Conservation (phyloP, 1,140 invertebrate species). For the Mesaphorura yosii region DNA sequence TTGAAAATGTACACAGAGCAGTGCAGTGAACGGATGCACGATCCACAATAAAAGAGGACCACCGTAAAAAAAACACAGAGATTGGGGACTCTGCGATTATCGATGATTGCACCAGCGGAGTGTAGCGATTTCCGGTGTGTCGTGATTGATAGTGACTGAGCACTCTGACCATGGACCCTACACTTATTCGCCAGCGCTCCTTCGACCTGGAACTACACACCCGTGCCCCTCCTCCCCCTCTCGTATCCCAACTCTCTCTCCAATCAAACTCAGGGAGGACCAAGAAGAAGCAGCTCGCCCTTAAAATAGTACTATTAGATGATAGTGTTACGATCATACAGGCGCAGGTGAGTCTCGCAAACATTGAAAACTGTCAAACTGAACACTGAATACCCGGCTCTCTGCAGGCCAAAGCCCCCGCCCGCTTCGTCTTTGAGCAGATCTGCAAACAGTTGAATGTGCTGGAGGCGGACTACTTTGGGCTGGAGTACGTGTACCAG, state of each 20-base stretch:
- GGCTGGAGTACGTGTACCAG: slow-evolving; percentile 78
- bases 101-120: neutral
- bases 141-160: neutral
- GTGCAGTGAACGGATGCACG: too few species aligned
- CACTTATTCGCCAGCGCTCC: too few species aligned
- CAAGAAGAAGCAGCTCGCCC: neutral
- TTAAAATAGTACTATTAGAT: slow-evolving; percentile 18
- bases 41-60: too few species aligned
- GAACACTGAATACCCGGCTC: slow-evolving; percentile 8
- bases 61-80: too few species aligned
- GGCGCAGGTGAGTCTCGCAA: slow-evolving; percentile 23
- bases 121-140: neutral
- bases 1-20: too few species aligned
- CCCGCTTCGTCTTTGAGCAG: slow-evolving; percentile 87
- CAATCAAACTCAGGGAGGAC: neutral
- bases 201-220: too few species aligned
- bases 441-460: slow-evolving; percentile 91
- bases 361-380: neutral
- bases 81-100: too few species aligned
- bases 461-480: slow-evolving; percentile 95
- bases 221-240: too few species aligned
- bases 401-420: slow-evolving; percentile 86
- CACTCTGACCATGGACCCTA: too few species aligned
- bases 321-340: slow-evolving; percentile 30
- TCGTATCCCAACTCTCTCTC: neutral